Conservation (phyloP, 2,888 invertebrate genomes). For the Therioaphis trifolii region DNA sequence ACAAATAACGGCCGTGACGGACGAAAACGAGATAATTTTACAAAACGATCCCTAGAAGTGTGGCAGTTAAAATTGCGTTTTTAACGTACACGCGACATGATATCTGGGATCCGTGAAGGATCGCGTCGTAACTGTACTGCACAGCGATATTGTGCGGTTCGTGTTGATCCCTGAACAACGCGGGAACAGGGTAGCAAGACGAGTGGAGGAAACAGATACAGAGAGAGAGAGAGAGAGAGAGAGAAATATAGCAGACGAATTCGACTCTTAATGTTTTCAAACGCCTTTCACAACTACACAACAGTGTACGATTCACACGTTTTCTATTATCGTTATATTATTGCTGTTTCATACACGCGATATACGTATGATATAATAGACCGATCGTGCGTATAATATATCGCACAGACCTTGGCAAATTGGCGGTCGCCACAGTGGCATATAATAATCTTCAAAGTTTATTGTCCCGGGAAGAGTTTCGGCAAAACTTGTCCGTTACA, state of each 20-base stretch:
- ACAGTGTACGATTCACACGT: no score
- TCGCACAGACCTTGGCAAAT: conserved; percentile 28
- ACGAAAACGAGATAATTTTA: not conserved
- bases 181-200: no score
- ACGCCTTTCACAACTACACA: not conserved
- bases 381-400: conserved; percentile 11
- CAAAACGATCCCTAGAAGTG: not conserved
- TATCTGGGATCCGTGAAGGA: no score
- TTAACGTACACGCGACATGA: no score
- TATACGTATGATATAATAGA: not conserved
- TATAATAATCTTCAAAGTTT: conserved; percentile 7
- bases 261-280: not conserved
- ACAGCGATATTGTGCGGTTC: no score
- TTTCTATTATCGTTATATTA: not conserved
- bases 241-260: not conserved
- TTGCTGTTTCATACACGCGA: not conserved
- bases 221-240: no score
- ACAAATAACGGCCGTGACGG: not conserved
- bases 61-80: not conserved
- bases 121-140: no score
- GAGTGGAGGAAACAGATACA: no score
- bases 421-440: conserved; percentile 17
- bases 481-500: not conserved
- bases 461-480: conserved; percentile 11
- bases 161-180: no score